These are phyloP conservation scores for Saxidomus purpurata DNA, from an alignment of 1,140 invertebrate genomes.

Conservation along the genomic window DNA sequence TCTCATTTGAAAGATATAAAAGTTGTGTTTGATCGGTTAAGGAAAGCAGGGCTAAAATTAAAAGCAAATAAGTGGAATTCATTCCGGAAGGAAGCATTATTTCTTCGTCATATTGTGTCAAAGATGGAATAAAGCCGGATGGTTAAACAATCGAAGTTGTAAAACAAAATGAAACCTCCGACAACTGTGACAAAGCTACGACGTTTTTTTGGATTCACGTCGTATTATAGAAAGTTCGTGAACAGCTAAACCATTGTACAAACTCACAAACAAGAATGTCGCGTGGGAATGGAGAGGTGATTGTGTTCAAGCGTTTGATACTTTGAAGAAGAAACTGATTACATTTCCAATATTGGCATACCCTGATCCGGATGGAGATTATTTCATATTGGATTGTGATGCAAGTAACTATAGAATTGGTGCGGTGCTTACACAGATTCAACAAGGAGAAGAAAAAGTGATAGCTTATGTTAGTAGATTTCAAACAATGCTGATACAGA, in stretches of 20 bases:
- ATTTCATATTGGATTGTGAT: slow-evolving; percentile 36
- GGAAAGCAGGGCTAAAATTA: too few relatives aligned
- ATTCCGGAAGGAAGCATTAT: slow-evolving; percentile 25
- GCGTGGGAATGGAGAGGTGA: slow-evolving; percentile 27
- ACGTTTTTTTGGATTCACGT: slow-evolving; percentile 32
- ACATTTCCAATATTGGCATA: slow-evolving; percentile 2
- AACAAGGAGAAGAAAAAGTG: slow-evolving; percentile 38
- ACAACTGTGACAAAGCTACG: slow-evolving; percentile 13
- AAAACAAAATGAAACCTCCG: not conserved
- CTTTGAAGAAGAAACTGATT: slow-evolving; percentile 16
- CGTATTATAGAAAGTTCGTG: slow-evolving; percentile 38
- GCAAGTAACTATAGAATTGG: slow-evolving; percentile 39
- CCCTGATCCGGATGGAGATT: slow-evolving; percentile 24
- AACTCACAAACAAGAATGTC: slow-evolving; percentile 31
- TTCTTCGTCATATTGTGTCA: slow-evolving; percentile 33
- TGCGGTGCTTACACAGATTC: slow-evolving; percentile 18
- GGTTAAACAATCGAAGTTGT: not conserved
- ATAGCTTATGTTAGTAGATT: slow-evolving; percentile 59
- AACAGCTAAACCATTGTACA: slow-evolving; percentile 39
- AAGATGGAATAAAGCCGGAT: slow-evolving; percentile 28
- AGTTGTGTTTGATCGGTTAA: too few relatives aligned
- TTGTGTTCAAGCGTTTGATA: slow-evolving; percentile 26
- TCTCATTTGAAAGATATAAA: too few relatives aligned
- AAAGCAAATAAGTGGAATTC: slow-evolving; percentile 21
- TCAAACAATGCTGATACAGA: slow-evolving; percentile 13